Conservation (phyloP, 2,888 invertebrate species). For the Timandra comae region DNA sequence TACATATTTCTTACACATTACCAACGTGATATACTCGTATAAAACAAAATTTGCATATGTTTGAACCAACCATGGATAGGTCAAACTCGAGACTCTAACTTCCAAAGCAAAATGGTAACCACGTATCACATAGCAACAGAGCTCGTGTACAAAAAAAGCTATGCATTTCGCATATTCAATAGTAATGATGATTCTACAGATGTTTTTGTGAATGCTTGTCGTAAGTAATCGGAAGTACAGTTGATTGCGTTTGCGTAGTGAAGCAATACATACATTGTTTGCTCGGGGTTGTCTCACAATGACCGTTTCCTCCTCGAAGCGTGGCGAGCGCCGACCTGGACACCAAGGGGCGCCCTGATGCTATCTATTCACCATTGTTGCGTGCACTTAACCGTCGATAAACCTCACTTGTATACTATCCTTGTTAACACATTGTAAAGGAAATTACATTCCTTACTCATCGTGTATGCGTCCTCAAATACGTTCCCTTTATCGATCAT, state of each 20-base stretch:
- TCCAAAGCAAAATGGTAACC: too few relatives aligned
- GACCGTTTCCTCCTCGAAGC: constrained; percentile 36
- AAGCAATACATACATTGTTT: constrained; percentile 24
- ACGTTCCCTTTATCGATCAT: constrained; percentile 67
- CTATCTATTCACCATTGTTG: constrained; percentile 67
- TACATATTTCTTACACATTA: too few relatives aligned
- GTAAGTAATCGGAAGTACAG: constrained; percentile 13
- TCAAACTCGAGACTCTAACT: too few relatives aligned
- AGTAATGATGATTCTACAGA: too few relatives aligned
- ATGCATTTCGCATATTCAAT: too few relatives aligned
- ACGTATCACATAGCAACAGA: too few relatives aligned
- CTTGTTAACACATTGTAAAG: constrained; percentile 75
- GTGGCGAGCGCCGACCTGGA: constrained; percentile 31
- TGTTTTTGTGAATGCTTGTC: too few relatives aligned
- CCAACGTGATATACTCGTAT: too few relatives aligned
- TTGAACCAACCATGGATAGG: too few relatives aligned
- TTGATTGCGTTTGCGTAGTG: constrained; percentile 23
- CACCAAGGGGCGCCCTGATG: constrained; percentile 54
- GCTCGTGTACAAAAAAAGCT: too few relatives aligned
- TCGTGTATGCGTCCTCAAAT: constrained; percentile 52
- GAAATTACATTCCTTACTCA: constrained; percentile 72
- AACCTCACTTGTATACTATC: constrained; percentile 49
- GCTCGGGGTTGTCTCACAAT: constrained; percentile 23
- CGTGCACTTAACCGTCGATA: constrained; percentile 71
- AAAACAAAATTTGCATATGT: too few relatives aligned